A percentile compares a stretch with the other conserved stretches of the same genome.
Conservation (phyloP, 2,113 vertebrate genomes). For the Anolis sagrei region DNA sequence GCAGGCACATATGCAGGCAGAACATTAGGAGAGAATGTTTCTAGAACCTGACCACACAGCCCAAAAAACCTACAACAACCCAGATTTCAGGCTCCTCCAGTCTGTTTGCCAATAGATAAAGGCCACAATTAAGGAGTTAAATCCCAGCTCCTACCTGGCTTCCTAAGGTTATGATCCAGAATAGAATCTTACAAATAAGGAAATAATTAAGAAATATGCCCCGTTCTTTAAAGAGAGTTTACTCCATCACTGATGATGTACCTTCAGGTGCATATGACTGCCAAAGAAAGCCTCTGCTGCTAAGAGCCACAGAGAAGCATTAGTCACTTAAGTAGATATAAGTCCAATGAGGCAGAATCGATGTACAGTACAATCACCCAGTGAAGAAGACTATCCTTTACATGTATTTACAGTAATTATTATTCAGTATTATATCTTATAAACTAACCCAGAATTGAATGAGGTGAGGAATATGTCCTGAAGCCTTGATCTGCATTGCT, state of each 20-base stretch:
- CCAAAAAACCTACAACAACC: too few species aligned
- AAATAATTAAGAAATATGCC: not conserved
- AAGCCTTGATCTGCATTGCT: not conserved
- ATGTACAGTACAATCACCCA: not conserved
- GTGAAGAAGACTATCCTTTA: not conserved
- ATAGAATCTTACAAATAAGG: not conserved
- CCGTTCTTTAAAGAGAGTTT: not conserved
- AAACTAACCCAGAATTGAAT: not conserved
- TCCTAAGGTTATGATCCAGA: not conserved
- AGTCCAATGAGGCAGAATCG: not conserved
- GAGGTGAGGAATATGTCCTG: not conserved
- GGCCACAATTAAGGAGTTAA: not conserved
- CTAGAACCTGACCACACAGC: too few species aligned
- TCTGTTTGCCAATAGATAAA: too few species aligned
- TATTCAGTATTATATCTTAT: conserved; percentile 30
- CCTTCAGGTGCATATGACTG: too few species aligned
- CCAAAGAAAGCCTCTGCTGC: not conserved
- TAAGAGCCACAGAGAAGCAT: not conserved
- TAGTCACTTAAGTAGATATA: not conserved
- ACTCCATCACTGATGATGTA: not conserved
- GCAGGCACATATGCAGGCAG: too few species aligned
- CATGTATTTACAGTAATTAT: conserved; percentile 29
- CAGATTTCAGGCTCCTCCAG: not conserved
- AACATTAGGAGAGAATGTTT: too few species aligned
- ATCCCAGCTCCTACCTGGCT: not conserved